Conservation (phyloP, 2,113 vertebrate genomes). For the Antigone vipio region DNA sequence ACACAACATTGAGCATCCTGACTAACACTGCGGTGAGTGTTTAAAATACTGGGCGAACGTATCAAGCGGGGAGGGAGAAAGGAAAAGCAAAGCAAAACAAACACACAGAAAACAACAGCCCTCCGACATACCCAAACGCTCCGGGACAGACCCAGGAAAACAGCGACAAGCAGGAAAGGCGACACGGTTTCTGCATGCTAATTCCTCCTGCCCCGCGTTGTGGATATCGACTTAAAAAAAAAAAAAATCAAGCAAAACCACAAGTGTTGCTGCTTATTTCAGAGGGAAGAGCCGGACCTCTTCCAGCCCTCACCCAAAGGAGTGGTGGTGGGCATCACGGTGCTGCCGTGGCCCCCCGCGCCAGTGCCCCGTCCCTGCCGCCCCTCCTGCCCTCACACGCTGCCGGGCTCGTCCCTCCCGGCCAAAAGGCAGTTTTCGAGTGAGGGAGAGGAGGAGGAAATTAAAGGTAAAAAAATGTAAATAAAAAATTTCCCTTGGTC, state of each 20-base stretch:
- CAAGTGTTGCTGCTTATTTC: background rate
- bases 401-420: background rate
- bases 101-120: background rate
- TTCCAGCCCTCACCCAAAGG: background rate
- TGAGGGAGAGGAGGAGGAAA: conserved; percentile 79
- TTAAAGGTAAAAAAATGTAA: conserved; percentile 93
- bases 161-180: conserved; percentile 20
- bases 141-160: background rate
- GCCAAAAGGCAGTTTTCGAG: conserved; percentile 22
- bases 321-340: fast-evolving
- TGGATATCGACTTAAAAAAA: background rate
- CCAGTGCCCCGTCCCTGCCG: background rate
- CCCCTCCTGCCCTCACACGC: background rate
- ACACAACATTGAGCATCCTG: conserved; percentile 29
- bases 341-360: fast-evolving
- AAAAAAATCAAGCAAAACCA: background rate
- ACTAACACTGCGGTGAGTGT: background rate
- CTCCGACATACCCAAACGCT: background rate
- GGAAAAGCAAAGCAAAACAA: background rate
- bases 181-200: conserved; percentile 3
- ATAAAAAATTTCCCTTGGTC: conserved; percentile 89
- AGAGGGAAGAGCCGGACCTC: background rate
- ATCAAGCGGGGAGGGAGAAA: background rate
- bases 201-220: conserved; percentile 30
- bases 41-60: background rate